Conservation (phyloP, 37 sponge, comb jelly and placozoan genomes). For the Tethya wilhelma region DNA sequence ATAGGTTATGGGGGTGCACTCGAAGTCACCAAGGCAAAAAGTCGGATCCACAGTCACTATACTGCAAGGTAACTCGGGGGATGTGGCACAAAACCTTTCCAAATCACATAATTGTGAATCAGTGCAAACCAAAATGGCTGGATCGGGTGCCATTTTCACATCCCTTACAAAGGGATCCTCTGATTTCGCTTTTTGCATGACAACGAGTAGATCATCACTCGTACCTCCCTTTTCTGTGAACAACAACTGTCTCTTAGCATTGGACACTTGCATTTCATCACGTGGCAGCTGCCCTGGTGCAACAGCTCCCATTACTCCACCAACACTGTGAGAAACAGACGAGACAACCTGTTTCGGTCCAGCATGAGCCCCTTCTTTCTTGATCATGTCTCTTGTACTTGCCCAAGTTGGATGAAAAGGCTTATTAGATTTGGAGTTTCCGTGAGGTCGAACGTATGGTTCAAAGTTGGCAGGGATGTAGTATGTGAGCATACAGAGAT, state of each 20-base stretch:
- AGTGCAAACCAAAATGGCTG: constrained; percentile 47
- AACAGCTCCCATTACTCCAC: constrained; percentile 31
- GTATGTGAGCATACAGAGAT: constrained; percentile 53
- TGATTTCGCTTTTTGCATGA: constrained; percentile 56
- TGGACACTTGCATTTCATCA: constrained; percentile 38
- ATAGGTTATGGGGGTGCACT: constrained; percentile 50
- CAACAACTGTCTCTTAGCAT: not conserved
- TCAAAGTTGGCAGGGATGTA: constrained; percentile 19
- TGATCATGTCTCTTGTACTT: constrained; percentile 29
- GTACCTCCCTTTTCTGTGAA: not conserved
- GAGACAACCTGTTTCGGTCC: constrained; percentile 46
- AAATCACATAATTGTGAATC: constrained; percentile 45
- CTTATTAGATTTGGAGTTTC: constrained; percentile 38
- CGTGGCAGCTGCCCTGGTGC: constrained; percentile 37
- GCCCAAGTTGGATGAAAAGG: constrained; percentile 61
- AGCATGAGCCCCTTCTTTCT: constrained; percentile 4
- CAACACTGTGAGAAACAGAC: constrained; percentile 9
- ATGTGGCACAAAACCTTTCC: constrained; percentile 34
- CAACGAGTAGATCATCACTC: constrained; percentile 5
- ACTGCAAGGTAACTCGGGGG: not conserved
- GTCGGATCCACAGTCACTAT: constrained; percentile 60
- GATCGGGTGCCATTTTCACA: constrained; percentile 43
- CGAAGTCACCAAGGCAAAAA: constrained; percentile 57
- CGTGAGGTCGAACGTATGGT: constrained; percentile 12
- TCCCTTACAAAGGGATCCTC: constrained; percentile 43